Evolutionary conservation across 1,140 invertebrate species (phyloP), one percentile per base, ranked within the genome.

Genomic region (Hycleus phaleratus): DNA sequence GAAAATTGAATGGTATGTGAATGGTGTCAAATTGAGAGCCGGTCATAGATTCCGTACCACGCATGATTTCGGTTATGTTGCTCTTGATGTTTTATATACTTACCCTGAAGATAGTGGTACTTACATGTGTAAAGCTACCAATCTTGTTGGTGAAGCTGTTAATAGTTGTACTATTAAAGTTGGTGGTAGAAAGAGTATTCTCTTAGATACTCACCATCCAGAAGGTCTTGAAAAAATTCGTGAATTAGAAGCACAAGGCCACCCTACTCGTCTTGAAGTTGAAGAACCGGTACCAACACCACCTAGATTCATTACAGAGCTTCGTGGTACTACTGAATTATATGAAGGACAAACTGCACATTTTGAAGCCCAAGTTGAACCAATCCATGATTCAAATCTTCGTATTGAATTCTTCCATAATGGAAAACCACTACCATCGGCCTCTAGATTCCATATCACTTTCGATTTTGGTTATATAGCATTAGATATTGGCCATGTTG

Each of bases 401-500:
- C 82, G 88, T 53, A 88, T 95, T 59, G 91, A 95, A 75, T 94
- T 93, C 77, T 94, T 87, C 68, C 90, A 93, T 64, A 92, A 95
- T 72, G 91, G 89, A 55, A 91, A 93, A 75, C 87, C 90, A 32
- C 75, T 95, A 63, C 86, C 86, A 71, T 90, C 88, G 62, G 90
- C 89, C 44, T 84, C 90, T 45, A 81, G 91, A 65, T 93, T 91
- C 83, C 92, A 95, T 74, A 91, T 92, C 61, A 94, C 92, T 46
- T 92, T 93, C 69, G 94, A 97, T 74, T 97, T 97, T 78, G 94
- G 94, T 65, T 97, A 95, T 64, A 88, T 95, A 48, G 90, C 93
- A 42, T 77, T 97, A 60, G 93, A 97, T 74, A 93, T 97, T 68
- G 82, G 82, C 47, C 90, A 95, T 62, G 83, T 88, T 48, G 87